phyloP scores from a whole-genome alignment of 2,113 vertebrate species.

The Abramis brama region DNA sequence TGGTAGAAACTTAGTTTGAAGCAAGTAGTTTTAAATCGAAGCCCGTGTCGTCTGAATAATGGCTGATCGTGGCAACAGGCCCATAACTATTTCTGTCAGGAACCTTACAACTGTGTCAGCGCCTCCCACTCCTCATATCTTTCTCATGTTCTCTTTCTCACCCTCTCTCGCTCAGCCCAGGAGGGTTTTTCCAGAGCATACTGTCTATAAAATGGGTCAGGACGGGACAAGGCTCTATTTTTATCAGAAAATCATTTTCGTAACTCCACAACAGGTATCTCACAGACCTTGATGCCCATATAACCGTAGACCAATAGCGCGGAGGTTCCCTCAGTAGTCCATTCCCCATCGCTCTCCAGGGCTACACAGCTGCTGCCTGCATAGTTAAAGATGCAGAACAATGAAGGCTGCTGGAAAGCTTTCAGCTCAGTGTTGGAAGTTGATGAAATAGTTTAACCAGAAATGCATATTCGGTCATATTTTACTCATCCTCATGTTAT shows the following conservation, averaged over 20 bases:
- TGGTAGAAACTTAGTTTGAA: slow-evolving; percentile 23
- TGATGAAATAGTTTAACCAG: not conserved
- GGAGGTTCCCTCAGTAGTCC: slow-evolving; percentile 44
- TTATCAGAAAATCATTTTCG: slow-evolving; percentile 68
- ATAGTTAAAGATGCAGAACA: not conserved
- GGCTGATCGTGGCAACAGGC: slow-evolving; percentile 5
- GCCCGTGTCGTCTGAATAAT: slow-evolving; percentile 1
- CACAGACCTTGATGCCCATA: slow-evolving; percentile 27
- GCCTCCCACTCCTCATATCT: slow-evolving; percentile 15
- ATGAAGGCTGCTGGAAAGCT: not conserved
- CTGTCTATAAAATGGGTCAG: slow-evolving; percentile 73
- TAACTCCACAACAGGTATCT: slow-evolving; percentile 63
- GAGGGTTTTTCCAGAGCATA: slow-evolving; percentile 69
- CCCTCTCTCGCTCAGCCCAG: slow-evolving; percentile 38
- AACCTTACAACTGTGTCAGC: slow-evolving; percentile 19
- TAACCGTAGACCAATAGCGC: slow-evolving; percentile 4
- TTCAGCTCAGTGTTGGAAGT: not conserved
- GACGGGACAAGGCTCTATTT: slow-evolving; percentile 69
- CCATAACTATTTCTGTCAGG: slow-evolving; percentile 26
- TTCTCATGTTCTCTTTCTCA: slow-evolving; percentile 38
- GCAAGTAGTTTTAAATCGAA: not conserved
- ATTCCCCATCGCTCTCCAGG: not conserved
- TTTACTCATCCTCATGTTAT: not conserved
- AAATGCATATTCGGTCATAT: not conserved
- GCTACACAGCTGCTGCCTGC: not conserved